Evolutionary conservation across 2,888 invertebrate genomes (phyloP).

Genomic region (Polia nebulosa): DNA sequence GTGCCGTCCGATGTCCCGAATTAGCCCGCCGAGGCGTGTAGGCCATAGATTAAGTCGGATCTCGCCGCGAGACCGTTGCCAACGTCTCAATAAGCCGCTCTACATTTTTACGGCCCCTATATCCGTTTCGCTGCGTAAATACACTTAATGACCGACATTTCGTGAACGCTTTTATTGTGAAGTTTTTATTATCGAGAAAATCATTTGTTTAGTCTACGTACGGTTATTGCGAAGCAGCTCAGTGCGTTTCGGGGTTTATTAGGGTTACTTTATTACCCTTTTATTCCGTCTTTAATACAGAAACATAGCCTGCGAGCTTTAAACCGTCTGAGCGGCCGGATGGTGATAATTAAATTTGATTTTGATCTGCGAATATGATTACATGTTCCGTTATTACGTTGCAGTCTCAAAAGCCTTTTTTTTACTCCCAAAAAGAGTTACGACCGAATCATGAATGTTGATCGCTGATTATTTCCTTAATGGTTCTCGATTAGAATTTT

Average conservation of each 20-base stretch:
- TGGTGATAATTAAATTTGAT: conserved; percentile 86
- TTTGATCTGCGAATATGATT: conserved; percentile 85
- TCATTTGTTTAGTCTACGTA: conserved; percentile 91
- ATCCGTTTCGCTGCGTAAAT: conserved; percentile 90
- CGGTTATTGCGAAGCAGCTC: conserved; percentile 86
- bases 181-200: conserved; percentile 90
- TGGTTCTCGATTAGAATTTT: conserved; percentile 72
- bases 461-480: conserved; percentile 79
- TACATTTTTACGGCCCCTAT: conserved; percentile 88
- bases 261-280: conserved; percentile 87
- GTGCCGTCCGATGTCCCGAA: conserved; percentile 74
- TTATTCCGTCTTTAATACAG: conserved; percentile 82
- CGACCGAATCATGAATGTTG: conserved; percentile 74
- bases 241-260: conserved; percentile 89
- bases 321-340: conserved; percentile 77
- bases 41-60: conserved; percentile 84
- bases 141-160: conserved; percentile 90
- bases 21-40: conserved; percentile 78
- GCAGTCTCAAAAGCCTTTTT: conserved; percentile 75
- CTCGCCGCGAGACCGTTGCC: conserved; percentile 81
- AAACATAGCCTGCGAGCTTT: conserved; percentile 78
- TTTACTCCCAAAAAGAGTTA: conserved; percentile 74
- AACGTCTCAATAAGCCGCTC: conserved; percentile 89
- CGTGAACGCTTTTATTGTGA: conserved; percentile 90
- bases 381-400: conserved; percentile 78